Base-by-base conservation (phyloP, 2,888 invertebrate species). In the Clitarchus hookeri region DNA sequence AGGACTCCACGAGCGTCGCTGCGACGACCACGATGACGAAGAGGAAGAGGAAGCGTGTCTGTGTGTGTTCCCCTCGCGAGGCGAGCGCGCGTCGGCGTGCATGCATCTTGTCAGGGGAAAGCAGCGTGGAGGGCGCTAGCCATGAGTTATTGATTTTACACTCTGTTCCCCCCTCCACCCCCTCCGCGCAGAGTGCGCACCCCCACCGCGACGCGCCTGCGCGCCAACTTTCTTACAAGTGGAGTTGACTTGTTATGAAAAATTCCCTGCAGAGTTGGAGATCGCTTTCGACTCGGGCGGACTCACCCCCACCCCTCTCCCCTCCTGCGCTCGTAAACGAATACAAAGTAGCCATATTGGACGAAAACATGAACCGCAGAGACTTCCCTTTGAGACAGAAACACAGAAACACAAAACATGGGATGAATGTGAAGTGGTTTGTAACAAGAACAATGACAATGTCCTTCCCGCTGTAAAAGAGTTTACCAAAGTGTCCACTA, bases 61-160 rank as follows among this genome's bases (percentile, higher is more conserved):
- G 36, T 36, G 36, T 36, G n/a, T 44, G 27, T 48, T n/a, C 48
- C 85, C 79, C 85, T 85, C 79, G n/a, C 48, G 44, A n/a, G 25
- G 13, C 25, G 77, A 77, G 44, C 84, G 84, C 78, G 84, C 78
- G 78, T 19, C 44, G 78, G 48, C 53, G 85, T 11, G 65, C n/a
- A 23, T 65, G 65, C 65, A 65, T 11, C 65, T 65, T 65, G 6
- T 65, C 65, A 23, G n/a, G 65, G 65, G n/a, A 65, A 65, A 65
- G 65, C n/a, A n/a, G 65, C 65, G 19, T 19, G 48, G 44, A 48
- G 79, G 87, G 25, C 82, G 4, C 13, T 87, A 87, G 87, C 87
- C 87, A 87, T 87, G 87, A 87, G 87, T 87, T 87, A 87, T 87
- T 87, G 87, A 87, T 87, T 87, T 87, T 87, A 84, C 87, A 85